Conservation (phyloP, 2,797 vertebrate species). For the Scyliorhinus canicula region DNA sequence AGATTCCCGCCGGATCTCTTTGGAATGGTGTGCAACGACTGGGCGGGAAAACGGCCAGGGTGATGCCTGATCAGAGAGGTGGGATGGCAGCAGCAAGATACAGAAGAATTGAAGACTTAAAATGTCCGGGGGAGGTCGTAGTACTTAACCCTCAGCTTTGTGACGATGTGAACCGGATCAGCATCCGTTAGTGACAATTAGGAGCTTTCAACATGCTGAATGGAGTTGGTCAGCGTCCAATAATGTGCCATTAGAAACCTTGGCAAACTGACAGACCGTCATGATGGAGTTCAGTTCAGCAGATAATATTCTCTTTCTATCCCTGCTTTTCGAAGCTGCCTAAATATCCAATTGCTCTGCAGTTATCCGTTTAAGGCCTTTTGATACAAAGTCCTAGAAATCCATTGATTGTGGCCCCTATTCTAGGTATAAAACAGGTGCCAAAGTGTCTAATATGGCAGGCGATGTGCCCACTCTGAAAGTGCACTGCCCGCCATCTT, state of each 20-base stretch:
- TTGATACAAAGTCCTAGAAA: not conserved
- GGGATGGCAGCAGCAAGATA: not conserved
- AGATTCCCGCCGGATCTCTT: too few species aligned
- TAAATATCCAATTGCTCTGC: not conserved
- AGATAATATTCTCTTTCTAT: not conserved
- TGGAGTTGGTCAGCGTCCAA: not conserved
- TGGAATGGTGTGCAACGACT: too few species aligned
- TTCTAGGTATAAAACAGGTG: not conserved
- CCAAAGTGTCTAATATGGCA: not conserved
- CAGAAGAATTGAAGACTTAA: not conserved
- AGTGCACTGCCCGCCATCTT: not conserved
- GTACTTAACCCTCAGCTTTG: not conserved
- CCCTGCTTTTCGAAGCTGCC: not conserved
- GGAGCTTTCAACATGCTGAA: not conserved
- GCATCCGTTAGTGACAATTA: not conserved
- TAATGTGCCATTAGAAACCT: not conserved
- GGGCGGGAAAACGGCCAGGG: not conserved
- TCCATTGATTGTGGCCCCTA: not conserved
- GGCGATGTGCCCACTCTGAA: not conserved
- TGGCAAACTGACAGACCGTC: not conserved
- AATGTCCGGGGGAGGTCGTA: not conserved
- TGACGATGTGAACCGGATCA: not conserved
- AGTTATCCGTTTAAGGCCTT: not conserved
- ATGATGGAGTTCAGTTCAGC: not conserved
- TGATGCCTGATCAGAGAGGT: not conserved